Evolutionary conservation across 2,113 vertebrate species (phyloP).

Genomic region (Merops nubicus): DNA sequence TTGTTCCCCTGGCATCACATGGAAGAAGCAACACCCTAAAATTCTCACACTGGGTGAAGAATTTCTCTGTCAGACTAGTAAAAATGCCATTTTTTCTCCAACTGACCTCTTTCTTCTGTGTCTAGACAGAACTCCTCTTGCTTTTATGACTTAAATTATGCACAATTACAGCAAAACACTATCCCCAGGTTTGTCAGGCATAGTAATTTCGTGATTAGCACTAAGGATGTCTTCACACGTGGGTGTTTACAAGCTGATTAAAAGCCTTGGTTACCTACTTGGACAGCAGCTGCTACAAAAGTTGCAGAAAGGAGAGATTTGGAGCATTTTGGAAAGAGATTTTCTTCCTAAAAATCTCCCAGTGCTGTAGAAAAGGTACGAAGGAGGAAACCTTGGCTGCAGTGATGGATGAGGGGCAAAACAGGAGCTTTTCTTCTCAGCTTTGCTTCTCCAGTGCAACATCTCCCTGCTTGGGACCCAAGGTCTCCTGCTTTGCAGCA

Average conservation of each 20-base stretch:
- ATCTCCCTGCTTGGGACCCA: not conserved
- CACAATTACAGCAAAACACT: slow-evolving; percentile 50
- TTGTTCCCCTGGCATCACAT: not conserved
- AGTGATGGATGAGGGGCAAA: not conserved
- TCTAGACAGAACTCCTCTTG: slow-evolving; percentile 23
- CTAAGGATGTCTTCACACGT: slow-evolving; percentile 6
- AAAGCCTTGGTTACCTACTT: not conserved
- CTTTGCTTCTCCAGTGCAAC: not conserved
- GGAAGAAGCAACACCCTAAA: not conserved
- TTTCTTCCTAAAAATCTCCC: not conserved
- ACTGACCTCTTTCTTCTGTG: slow-evolving; percentile 24
- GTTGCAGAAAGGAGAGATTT: too few relatives aligned
- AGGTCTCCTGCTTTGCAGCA: accelerated
- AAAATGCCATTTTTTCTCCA: slow-evolving; percentile 11
- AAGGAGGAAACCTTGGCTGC: not conserved
- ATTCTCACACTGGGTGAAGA: not conserved
- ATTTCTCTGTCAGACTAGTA: not conserved
- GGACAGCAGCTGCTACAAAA: not conserved
- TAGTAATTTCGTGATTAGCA: slow-evolving; percentile 46
- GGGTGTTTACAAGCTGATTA: slow-evolving; percentile 32
- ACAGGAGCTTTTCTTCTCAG: not conserved
- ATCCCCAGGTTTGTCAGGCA: slow-evolving; percentile 47
- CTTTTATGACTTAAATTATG: slow-evolving; percentile 46
- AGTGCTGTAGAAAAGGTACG: not conserved
- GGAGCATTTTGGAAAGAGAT: not conserved